Evolutionary conservation across 2,113 vertebrate genomes (phyloP).

Genomic region (Ptilorrhoa leucosticta): DNA sequence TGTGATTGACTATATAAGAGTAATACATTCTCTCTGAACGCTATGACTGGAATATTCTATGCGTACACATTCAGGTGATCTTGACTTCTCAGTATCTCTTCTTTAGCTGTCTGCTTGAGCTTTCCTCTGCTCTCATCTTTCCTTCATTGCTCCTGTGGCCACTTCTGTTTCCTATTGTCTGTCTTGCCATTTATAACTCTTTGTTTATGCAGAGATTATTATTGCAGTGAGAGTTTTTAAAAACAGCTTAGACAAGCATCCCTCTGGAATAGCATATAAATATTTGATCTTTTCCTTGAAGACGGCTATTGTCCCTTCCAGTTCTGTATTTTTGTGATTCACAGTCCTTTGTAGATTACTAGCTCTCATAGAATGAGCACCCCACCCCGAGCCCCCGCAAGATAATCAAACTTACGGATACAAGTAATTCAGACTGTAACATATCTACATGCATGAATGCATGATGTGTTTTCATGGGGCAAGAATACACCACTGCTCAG

Average conservation of each 20-base stretch:
- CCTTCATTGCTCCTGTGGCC: not conserved
- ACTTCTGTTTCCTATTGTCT: not conserved
- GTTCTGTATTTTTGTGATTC: not conserved
- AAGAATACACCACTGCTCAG: not conserved
- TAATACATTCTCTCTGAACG: not conserved
- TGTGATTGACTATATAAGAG: not conserved
- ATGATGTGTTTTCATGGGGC: not conserved
- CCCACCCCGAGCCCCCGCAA: not conserved
- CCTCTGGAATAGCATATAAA: not conserved
- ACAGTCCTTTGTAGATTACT: not conserved
- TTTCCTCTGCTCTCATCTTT: not conserved
- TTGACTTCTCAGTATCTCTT: not conserved
- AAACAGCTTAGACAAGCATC: not conserved
- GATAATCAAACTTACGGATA: not conserved
- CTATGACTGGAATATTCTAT: not conserved
- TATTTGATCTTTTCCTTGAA: slow-evolving; percentile 22
- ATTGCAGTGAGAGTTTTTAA: not conserved
- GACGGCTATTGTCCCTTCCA: not conserved
- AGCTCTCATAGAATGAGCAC: not conserved
- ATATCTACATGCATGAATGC: not conserved
- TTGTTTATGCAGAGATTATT: not conserved
- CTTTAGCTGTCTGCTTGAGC: not conserved
- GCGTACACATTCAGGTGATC: not conserved
- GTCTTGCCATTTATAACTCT: not conserved
- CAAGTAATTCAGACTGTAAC: not conserved